These are phyloP conservation scores for Autographa gamma DNA, from an alignment of 2,888 invertebrate genomes.

Conservation along the genomic window DNA sequence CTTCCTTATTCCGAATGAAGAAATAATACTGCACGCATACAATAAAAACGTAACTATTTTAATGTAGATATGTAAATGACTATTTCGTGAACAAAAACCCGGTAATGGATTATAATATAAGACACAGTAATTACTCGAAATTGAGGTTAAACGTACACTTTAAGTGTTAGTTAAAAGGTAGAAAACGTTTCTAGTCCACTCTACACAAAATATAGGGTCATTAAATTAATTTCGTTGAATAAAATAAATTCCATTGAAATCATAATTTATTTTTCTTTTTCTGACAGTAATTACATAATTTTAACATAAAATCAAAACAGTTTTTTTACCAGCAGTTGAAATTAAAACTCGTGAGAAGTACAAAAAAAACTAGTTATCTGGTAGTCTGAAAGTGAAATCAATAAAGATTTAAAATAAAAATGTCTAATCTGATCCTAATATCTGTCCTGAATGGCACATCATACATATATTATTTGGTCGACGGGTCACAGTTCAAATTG, in stretches of 20 bases:
- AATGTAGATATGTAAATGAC: conserved; percentile 48
- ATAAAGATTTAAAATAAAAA: conserved; percentile 29
- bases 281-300: conserved; percentile 24
- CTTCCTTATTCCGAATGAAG: conserved; percentile 29
- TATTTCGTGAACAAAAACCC: conserved; percentile 37
- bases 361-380: conserved; percentile 28
- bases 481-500: conserved; percentile 27
- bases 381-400: conserved; percentile 22
- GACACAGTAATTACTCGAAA: conserved; percentile 29
- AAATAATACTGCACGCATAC: conserved; percentile 38
- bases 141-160: conserved; percentile 20
- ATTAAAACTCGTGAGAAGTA: conserved; percentile 22
- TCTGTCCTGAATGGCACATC: conserved; percentile 10
- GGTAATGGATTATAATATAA: conserved; percentile 32
- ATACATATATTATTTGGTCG: conserved; percentile 28
- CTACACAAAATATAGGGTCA: conserved; percentile 10
- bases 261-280: conserved; percentile 22
- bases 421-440: conserved; percentile 31
- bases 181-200: conserved; percentile 32
- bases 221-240: neutral
- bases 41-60: conserved; percentile 36
- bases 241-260: conserved; percentile 12
- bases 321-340: conserved; percentile 25
- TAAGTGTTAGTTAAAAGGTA: conserved; percentile 33
- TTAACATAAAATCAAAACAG: conserved; percentile 31